phyloP scores from a whole-genome alignment of 2,797 vertebrate genomes.

The Hemitrygon akajei region DNA sequence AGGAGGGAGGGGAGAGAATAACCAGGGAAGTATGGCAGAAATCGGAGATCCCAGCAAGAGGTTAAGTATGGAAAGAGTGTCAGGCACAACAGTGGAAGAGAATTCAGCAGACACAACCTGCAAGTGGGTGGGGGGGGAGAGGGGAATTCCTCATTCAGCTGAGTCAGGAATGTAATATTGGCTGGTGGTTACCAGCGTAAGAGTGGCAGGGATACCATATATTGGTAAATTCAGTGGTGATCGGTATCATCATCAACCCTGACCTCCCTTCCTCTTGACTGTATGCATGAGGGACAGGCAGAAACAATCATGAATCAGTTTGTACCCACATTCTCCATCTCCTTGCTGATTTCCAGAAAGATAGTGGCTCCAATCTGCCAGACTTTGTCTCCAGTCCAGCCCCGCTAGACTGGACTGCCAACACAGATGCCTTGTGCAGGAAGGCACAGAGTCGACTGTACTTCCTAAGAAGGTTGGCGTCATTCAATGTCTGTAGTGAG shows the following conservation, averaged over 20 bases:
- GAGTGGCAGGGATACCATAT: neutral
- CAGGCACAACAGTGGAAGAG: neutral
- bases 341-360: neutral
- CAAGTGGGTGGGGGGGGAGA: no score
- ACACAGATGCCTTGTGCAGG: no score
- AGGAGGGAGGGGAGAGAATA: neutral
- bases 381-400: neutral
- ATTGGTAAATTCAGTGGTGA: neutral
- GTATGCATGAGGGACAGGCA: neutral
- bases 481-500: no score
- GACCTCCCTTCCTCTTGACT: neutral
- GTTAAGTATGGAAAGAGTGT: neutral
- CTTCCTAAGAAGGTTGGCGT: no score
- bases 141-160: neutral
- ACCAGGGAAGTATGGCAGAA: neutral
- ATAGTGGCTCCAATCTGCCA: neutral
- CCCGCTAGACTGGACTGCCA: no score
- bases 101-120: neutral
- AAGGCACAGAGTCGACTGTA: no score
- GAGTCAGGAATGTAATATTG: neutral
- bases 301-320: neutral
- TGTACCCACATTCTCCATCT: neutral
- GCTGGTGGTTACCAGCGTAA: neutral
- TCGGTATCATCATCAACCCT: neutral
- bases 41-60: neutral